Conservation (phyloP, 2,113 vertebrate genomes). For the Ardeotis arabs region DNA sequence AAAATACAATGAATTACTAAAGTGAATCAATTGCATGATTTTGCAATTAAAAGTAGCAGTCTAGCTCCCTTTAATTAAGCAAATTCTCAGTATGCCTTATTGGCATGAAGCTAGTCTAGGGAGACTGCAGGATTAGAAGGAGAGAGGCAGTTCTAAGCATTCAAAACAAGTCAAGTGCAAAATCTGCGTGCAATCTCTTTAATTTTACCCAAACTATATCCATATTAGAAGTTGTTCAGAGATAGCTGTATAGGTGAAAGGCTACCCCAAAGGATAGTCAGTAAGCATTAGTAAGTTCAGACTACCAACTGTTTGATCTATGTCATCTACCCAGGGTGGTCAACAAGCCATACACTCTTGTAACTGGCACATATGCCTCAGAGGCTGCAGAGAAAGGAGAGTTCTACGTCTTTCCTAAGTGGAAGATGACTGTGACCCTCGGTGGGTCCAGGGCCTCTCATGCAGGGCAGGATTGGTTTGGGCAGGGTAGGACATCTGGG, state of each 20-base stretch:
- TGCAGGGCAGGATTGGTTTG: not conserved
- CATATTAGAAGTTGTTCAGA: not conserved
- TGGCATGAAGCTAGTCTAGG: not conserved
- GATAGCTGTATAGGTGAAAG: not conserved
- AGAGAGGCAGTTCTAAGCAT: not conserved
- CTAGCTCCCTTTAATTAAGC: not conserved
- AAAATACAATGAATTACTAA: not conserved
- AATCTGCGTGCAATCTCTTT: not conserved
- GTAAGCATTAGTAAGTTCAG: not conserved
- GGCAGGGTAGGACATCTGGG: not conserved
- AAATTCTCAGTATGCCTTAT: not conserved
- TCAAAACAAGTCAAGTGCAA: not conserved
- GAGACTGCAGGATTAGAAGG: not conserved
- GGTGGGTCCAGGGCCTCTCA: not conserved
- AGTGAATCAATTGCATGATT: not conserved
- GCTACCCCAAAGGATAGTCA: not conserved
- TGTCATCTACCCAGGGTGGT: not conserved
- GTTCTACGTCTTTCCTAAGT: not conserved
- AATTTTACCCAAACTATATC: not conserved
- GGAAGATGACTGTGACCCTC: not conserved
- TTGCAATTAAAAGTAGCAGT: not conserved
- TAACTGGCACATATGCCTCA: not conserved
- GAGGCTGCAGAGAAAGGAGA: not conserved
- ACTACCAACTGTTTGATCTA: not conserved
- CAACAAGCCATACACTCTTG: not conserved